These are phyloP conservation scores for Sympetrum striolatum DNA, from an alignment of 2,888 invertebrate species.

Conservation along the genomic window DNA sequence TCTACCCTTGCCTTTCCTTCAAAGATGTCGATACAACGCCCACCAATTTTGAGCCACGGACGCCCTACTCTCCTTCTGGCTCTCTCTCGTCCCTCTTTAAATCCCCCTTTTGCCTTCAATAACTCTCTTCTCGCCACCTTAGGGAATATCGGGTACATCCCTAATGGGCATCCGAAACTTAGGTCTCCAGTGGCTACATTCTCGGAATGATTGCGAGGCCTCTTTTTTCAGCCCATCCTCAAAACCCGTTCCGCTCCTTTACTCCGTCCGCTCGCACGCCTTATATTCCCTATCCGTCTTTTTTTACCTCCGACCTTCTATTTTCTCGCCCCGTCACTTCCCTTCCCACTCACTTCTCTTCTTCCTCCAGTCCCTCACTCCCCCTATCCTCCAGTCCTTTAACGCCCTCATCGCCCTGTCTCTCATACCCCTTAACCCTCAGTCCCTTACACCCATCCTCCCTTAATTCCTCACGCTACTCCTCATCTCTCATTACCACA, in stretches of 20 bases:
- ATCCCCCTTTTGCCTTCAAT: not conserved
- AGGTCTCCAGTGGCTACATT: conserved; percentile 24
- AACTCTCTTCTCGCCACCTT: not conserved
- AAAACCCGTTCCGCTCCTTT: not conserved
- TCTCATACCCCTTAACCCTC: too few species aligned
- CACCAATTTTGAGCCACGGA: conserved; percentile 12
- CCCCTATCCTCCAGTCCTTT: too few species aligned
- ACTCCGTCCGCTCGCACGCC: not conserved
- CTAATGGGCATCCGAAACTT: conserved; percentile 38
- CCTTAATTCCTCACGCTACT: too few species aligned
- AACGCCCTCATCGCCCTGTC: too few species aligned
- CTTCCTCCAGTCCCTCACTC: not conserved
- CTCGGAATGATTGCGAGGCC: conserved; percentile 1
- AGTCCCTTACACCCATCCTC: too few species aligned
- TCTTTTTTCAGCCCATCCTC: not conserved
- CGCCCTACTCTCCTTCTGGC: not conserved
- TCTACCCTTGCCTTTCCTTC: not conserved
- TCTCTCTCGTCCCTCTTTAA: not conserved
- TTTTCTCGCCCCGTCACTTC: not conserved
- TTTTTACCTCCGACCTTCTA: not conserved
- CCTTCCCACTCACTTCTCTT: not conserved
- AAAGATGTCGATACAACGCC: conserved; percentile 30
- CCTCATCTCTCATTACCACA: too few species aligned
- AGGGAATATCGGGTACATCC: conserved; percentile 35
- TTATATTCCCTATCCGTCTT: not conserved